Base-by-base conservation (phyloP, 2,113 vertebrate genomes). In the rat (Rattus norvegicus) region DNA sequence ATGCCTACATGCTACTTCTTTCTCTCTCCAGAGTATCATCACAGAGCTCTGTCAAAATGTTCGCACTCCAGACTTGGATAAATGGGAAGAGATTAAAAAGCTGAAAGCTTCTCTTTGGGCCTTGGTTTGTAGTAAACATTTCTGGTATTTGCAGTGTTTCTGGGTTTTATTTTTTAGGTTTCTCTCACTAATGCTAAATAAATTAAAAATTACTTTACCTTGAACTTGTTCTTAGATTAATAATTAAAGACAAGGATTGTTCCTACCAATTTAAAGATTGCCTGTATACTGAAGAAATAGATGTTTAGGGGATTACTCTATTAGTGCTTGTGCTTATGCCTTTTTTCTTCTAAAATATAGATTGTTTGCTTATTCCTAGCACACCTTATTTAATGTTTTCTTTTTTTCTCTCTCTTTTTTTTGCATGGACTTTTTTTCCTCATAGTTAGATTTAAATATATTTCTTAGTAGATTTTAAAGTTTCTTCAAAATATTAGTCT, bases 21-120 rank as follows among this genome's bases (percentile, higher is more conserved):
- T 43, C 85, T 96, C 97, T 61, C 94, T 97, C 59, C 81, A 99
- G 99, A 99, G 99, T 97, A 98, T 99, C 96, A 99, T 99, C 97
- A 98, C 99, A 91, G 99, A 99, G 98, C 99, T 99, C 90, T 99
- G 99, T 99, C 99, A 99, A 97, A 99, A 98, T 1, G 98, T 99
- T 97, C 99, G 99, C 97, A 99, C 99, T 93, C 99, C 99, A 96
- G 99, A 99, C 98, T 99, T 99, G 99, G 99, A 99, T 98, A 99
- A 99, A 93, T 99, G 99, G 99, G 99, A 99, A 98, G 99, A 99
- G 97, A 99, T 99, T 94, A 99, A 99, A 98, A 99, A 99, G 95
- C 98, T 99, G 96, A 99, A 99, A 98, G 99, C 99, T 97, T 99
- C 99, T 95, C 99, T 99, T 96, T 99, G 99, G 99, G 99, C 99